Evolutionary conservation across 2,888 invertebrate genomes (phyloP).

Genomic region (Marasmarcha lunaedactyla): DNA sequence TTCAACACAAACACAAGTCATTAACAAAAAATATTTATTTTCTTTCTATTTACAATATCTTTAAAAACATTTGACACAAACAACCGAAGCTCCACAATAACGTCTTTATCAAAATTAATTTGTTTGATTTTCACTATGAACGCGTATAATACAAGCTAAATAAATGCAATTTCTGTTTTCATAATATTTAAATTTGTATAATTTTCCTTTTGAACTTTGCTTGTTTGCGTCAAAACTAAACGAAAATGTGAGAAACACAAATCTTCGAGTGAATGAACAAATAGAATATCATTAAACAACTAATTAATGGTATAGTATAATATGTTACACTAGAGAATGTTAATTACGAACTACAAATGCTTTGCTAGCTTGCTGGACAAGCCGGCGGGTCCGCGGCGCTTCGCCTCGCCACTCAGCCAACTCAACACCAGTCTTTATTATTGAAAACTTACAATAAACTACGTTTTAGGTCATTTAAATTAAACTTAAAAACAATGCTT

Average conservation of each 20-base stretch:
- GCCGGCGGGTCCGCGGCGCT: conserved; percentile 22
- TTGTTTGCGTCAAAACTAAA: not conserved
- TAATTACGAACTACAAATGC: conserved; percentile 54
- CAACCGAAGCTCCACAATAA: too few relatives aligned
- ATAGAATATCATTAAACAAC: not conserved
- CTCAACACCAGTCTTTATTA: not conserved
- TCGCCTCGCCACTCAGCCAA: too few relatives aligned
- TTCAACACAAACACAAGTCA: conserved; percentile 52
- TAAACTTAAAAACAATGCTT: too few relatives aligned
- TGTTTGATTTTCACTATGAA: too few relatives aligned
- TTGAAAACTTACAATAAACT: not conserved
- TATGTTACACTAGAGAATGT: not conserved
- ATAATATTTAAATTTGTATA: not conserved
- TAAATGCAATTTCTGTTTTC: not conserved
- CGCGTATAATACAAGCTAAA: too few relatives aligned
- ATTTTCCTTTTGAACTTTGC: not conserved
- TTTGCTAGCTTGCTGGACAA: conserved; percentile 65
- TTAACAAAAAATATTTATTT: conserved; percentile 56
- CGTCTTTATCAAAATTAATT: too few relatives aligned
- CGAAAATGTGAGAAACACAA: not conserved
- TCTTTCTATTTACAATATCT: not conserved
- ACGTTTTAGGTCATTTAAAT: not conserved
- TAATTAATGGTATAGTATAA: not conserved
- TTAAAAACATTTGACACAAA: not conserved
- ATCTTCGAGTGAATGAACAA: not conserved